Evolutionary conservation across 2,113 vertebrate species (phyloP), one percentile per base, ranked within the genome.

Genomic region (Erythrocercus mccallii): DNA sequence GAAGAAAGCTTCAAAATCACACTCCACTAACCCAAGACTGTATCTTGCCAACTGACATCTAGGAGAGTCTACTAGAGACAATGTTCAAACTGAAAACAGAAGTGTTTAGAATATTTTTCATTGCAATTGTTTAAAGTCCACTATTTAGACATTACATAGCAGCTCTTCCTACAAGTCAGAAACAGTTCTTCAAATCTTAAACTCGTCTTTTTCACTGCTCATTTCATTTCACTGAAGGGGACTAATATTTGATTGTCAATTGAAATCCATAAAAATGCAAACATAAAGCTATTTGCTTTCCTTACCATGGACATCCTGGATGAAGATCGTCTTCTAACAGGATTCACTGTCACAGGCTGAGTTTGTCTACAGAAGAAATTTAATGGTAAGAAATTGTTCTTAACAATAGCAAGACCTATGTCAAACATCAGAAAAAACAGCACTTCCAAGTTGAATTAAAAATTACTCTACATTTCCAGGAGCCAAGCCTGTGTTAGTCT

Each of bases 241-340:
- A 68, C 3, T 58, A 62, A 37, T 53, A 24, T 19, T 73, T 40
- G 12, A 62, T 71, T 91, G 33, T 30, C 42, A 79, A 33, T 0
- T 73, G 11, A 83, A 94, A 69, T 64, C 37, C 61, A 83, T 56
- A 80, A 87, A 76, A 95, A 92, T 5, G 73, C 9, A 84, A 65
- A 23, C 8, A 24, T 11, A 53, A 51, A 68, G 53, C 44, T 44
- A 24, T 64, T 92, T 92, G 35, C 33, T 76, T 12, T 86, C 69
- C 98, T 98, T 98, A 99, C 99, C 99, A 99, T 97, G 95, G 99
- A 99, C 90, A 99, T 97, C 96, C 99, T 98, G 12, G 99, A 99
- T 1, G 99, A 99, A 12, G 99, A 99, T 48, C 99, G 97, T 72
- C 99, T 98, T 96, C 99, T 98, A 88, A 99, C 97, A 57, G 98